Evolutionary conservation across 2,888 invertebrate genomes (phyloP), one percentile per base, ranked within the genome.

Genomic region (Zootermopsis nevadensis): DNA sequence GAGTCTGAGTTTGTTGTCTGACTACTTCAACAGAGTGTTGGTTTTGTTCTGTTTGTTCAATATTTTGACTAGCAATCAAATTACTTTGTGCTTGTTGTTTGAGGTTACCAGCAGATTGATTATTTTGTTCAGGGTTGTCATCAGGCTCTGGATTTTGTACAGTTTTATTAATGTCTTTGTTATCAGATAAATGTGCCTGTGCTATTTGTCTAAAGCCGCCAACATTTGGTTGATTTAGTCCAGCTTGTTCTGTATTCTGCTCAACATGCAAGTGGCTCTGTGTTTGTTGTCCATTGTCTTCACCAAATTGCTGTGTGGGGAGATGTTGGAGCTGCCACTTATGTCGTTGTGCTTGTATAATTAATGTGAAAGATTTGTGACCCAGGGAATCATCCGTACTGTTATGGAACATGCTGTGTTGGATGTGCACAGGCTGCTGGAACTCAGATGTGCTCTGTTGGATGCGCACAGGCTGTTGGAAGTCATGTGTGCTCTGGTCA

Each of bases 1-100:
- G 38, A 38, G 6, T 38, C 10, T 4, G 38, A 10, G 82, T 87
- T 88, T 42, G 86, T 88, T 86, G 88, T 86, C 24, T n/a, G n/a
- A n/a, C n/a, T n/a, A n/a, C n/a, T n/a, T n/a, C n/a, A n/a, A n/a
- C n/a, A n/a, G n/a, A n/a, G n/a, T n/a, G n/a, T n/a, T n/a, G n/a
- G n/a, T n/a, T n/a, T n/a, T n/a, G n/a, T n/a, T n/a, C n/a, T n/a
- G n/a, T 38, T 38, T 38, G 38, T 7, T 38, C 38, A 38, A 38
- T 38, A 38, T 38, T 10, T 38, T 38, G 38, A 10, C 4, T 10
- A 7, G 4, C 38, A 38, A 10, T 4, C 38, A 38, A 10, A 38
- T 38, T 4, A 38, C 38, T 38, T 38, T 4, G 38, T 4, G 82
- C 87, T 88, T 42, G 86, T 88, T 86, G 88, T 86, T n/a, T n/a